Percentiles rank a stretch among this genome's conserved stretches.
phyloP scores from a whole-genome alignment of 2,797 vertebrate species.

The Buceros bicornis region DNA sequence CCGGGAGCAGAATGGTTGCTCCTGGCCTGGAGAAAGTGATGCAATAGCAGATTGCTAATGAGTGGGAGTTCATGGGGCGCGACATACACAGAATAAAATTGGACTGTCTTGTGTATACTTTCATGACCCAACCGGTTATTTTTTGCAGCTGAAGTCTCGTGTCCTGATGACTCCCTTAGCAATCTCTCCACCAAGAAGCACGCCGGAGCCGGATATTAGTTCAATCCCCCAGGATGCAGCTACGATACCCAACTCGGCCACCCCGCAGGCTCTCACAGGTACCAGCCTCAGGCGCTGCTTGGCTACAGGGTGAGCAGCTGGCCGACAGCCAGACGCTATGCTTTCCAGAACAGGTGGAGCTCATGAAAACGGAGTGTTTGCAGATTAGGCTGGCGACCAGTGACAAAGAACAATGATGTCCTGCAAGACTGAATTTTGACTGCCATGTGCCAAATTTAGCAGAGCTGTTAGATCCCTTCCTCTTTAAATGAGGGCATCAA shows the following conservation, averaged over 20 bases:
- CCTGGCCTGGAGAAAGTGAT: conserved; percentile 29
- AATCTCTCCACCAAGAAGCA: conserved; percentile 90
- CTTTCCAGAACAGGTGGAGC: neutral
- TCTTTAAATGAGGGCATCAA: neutral
- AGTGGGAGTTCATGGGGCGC: conserved; percentile 24
- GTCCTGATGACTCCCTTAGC: conserved; percentile 92
- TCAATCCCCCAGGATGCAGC: conserved; percentile 93
- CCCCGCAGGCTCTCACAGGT: conserved; percentile 93
- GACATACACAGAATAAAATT: neutral
- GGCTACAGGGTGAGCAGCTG: neutral
- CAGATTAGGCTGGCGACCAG: neutral
- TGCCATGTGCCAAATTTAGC: neutral
- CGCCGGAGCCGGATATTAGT: conserved; percentile 90
- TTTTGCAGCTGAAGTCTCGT: conserved; percentile 89
- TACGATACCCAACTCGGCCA: conserved; percentile 87
- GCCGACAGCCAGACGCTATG: neutral
- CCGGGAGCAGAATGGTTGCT: neutral
- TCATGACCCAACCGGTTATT: conserved; percentile 20
- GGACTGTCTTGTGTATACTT: conserved; percentile 11
- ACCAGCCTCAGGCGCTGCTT: neutral
- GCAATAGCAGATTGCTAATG: conserved; percentile 48
- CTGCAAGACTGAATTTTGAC: neutral
- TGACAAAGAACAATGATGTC: neutral
- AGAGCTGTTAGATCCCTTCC: neutral
- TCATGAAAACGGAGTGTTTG: neutral